Evolutionary conservation across 2,888 invertebrate genomes (phyloP), one percentile per base, ranked within the genome.

Genomic region (Priocnemis perturbator): DNA sequence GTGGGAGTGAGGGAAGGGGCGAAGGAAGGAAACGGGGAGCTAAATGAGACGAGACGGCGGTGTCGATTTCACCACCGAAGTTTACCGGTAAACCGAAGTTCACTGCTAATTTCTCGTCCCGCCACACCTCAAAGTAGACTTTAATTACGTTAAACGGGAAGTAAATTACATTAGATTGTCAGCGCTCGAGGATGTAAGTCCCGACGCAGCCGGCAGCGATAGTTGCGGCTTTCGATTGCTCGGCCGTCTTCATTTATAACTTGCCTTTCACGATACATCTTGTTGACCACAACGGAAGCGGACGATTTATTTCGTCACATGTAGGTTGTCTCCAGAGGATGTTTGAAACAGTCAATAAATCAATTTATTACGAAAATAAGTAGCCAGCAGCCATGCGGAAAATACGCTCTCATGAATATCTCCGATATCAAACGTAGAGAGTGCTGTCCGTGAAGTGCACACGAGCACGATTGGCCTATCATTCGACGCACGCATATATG

Each of bases 91-190:
- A 70, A 79, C 79, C 79, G 67, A 79, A 79, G 76, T 79, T 79
- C 79, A 69, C 76, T 73, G 73, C 66, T 77, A 79, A 79, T 79
- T 79, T 77, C 79, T 77, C 77, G 77, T 72, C 76, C 74, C 69
- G 76, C 70, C 73, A 70, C 73, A 76, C 73, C 79, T 77, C 79
- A 77, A 79, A 79, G 79, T 79, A 72, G 69, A 71, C 76, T 79
- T 79, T 79, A 77, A 79, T 79, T 74, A 71, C 79, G 77, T 79
- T 76, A 77, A 79, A 76, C 73, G 76, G 76, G 73, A 76, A 79
- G 77, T 76, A 77, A 79, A 79, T 79, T 79, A 74, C 76, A 68
- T 76, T 76, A 79, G 77, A 79, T 77, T 76, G 77, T 77, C 79
- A 72, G 69, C 74, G 73, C 76, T 70, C 60, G 71, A 57, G 79